phyloP scores from a whole-genome alignment of 2,113 vertebrate species.

The Lycaon pictus region DNA sequence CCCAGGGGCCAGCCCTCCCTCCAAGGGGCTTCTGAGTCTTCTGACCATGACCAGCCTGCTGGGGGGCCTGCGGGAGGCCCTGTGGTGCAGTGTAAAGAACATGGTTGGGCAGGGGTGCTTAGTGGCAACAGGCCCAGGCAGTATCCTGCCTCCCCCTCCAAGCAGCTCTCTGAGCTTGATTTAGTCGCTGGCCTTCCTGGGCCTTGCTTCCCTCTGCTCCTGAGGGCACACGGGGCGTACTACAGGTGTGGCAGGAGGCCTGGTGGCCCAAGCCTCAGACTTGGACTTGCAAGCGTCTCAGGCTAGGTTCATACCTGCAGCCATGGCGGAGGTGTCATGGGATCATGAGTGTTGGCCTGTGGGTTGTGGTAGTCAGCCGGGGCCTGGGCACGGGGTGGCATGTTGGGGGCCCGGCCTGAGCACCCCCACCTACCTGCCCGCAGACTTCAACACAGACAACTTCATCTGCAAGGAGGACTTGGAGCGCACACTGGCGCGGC shows the following conservation, averaged over 20 bases:
- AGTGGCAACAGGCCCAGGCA: neutral
- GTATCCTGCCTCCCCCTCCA: neutral
- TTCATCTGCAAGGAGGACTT: constrained; percentile 98
- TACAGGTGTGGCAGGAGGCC: neutral
- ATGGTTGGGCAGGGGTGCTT: neutral
- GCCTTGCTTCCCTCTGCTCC: neutral
- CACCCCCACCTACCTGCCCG: fast-evolving
- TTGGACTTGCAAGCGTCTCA: neutral
- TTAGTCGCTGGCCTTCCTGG: neutral
- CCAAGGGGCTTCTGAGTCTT: neutral
- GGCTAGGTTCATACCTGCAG: neutral
- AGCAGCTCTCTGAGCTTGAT: neutral
- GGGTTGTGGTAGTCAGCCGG: neutral
- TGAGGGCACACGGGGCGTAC: neutral
- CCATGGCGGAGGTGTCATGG: neutral
- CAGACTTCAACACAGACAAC: constrained; percentile 99
- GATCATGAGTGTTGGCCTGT: neutral
- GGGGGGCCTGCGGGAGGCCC: no score
- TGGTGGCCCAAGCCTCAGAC: neutral
- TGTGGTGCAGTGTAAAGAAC: fast-evolving
- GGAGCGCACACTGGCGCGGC: constrained; percentile 94
- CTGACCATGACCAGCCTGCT: fast-evolving
- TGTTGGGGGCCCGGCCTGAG: neutral
- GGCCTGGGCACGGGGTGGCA: neutral
- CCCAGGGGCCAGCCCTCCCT: neutral